Percentiles rank a stretch among this genome's conserved stretches.
phyloP scores from a whole-genome alignment of 2,888 invertebrate species.

The Melanostoma mellinum region DNA sequence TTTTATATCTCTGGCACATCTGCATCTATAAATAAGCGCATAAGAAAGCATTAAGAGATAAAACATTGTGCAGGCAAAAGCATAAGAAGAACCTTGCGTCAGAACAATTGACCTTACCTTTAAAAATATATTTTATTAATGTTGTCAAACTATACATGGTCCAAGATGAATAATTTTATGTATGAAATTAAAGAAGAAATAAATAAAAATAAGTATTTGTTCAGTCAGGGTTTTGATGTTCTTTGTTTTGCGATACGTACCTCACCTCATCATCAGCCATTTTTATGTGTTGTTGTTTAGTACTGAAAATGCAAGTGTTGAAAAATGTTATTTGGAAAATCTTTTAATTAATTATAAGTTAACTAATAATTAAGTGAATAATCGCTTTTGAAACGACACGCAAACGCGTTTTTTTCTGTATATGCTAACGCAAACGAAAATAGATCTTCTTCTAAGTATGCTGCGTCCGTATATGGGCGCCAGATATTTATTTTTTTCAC shows the following conservation, averaged over 20 bases:
- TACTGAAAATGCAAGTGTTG: conserved; percentile 68
- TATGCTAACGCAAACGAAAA: conserved; percentile 46
- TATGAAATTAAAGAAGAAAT: conserved; percentile 1
- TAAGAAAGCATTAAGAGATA: conserved; percentile 54
- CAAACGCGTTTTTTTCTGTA: conserved; percentile 53
- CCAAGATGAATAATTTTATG: conserved; percentile 18
- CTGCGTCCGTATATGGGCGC: conserved; percentile 66
- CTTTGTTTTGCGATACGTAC: conserved; percentile 84
- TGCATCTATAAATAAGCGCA: conserved; percentile 69
- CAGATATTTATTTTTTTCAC: conserved; percentile 41
- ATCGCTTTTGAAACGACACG: conserved; percentile 26
- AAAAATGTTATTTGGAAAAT: conserved; percentile 32
- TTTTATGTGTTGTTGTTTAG: conserved; percentile 79
- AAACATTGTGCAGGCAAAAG: conserved; percentile 48
- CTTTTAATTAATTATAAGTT: conserved; percentile 20
- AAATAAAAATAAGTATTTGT: conserved; percentile 28
- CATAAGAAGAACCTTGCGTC: conserved; percentile 11
- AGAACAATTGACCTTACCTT: conserved; percentile 60
- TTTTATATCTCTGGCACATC: conserved; percentile 40
- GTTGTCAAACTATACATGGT: conserved; percentile 46
- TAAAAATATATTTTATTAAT: conserved; percentile 19
- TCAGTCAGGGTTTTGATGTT: conserved; percentile 1
- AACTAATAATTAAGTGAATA: conserved; percentile 9
- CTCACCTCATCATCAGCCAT: conserved; percentile 98
- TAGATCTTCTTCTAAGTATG: conserved; percentile 66